Percentiles rank a stretch among this genome's conserved stretches.
Conservation (phyloP, 2,797 vertebrate genomes). For the Chloroceryle inda region DNA sequence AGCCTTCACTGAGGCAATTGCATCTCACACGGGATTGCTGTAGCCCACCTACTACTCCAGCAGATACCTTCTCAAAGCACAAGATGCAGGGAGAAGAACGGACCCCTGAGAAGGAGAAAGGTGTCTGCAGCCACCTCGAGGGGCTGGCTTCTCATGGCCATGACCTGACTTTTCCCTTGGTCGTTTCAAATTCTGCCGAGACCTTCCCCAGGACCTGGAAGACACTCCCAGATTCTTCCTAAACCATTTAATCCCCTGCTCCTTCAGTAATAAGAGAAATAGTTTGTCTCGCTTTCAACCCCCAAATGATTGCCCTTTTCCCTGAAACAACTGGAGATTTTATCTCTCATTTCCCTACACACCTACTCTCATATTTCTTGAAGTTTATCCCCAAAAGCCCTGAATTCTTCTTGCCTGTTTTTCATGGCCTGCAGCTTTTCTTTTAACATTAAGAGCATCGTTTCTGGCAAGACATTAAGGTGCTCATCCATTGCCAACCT, state of each 20-base stretch:
- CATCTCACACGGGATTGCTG: neutral
- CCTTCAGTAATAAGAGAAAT: neutral
- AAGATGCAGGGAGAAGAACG: neutral
- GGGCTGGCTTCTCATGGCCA: fast-evolving
- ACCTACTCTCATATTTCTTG: conserved; percentile 37
- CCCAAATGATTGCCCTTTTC: conserved; percentile 48
- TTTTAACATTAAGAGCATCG: conserved; percentile 49
- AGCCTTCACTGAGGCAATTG: neutral
- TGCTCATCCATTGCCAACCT: conserved; percentile 14
- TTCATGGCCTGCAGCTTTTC: conserved; percentile 54
- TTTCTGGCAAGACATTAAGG: conserved; percentile 74
- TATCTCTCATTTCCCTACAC: conserved; percentile 58
- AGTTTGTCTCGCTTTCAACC: neutral
- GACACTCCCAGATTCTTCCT: neutral
- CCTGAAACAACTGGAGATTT: conserved; percentile 49
- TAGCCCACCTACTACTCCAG: neutral
- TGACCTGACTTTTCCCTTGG: neutral
- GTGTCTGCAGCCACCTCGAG: neutral
- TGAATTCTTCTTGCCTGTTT: neutral
- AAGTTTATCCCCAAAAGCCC: conserved; percentile 49
- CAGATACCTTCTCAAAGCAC: neutral
- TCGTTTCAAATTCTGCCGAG: neutral
- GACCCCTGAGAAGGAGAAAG: neutral
- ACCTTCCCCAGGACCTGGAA: neutral
- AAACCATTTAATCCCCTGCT: neutral